Conservation (phyloP, 2,113 vertebrate species). For the Tragelaphus imberbis region DNA sequence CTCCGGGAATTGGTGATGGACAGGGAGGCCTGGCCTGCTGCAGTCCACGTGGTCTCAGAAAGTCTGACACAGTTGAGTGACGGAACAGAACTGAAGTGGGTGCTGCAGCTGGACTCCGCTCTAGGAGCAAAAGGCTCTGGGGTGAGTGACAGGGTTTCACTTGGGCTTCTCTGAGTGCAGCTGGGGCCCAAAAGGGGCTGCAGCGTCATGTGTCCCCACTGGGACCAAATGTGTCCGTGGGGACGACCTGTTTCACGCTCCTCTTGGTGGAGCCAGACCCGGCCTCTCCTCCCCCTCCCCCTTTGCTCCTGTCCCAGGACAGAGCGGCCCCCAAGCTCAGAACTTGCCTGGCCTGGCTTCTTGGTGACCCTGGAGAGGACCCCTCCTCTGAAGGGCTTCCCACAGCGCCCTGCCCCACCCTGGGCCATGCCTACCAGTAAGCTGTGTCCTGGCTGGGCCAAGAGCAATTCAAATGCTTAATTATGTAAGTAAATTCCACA, state of each 20-base stretch:
- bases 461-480: background rate
- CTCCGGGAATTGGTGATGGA: background rate
- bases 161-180: background rate
- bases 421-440: background rate
- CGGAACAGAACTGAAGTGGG: background rate
- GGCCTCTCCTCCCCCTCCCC: background rate
- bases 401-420: background rate
- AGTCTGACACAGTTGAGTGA: accelerated
- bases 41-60: accelerated
- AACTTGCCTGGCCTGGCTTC: background rate
- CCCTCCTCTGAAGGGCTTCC: background rate
- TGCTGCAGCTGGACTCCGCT: accelerated
- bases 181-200: background rate
- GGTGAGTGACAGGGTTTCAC: background rate
- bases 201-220: accelerated
- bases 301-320: accelerated
- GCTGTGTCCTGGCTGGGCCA: accelerated
- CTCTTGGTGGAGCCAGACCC: too few relatives aligned
- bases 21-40: background rate
- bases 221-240: accelerated
- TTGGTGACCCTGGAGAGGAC: background rate
- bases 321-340: accelerated
- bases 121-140: accelerated
- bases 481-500: conserved; percentile 10
- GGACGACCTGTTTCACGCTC: background rate